Evolutionary conservation across 92 coral and sea anemone species (phyloP).

Genomic region (Palythoa heliodiscus): DNA sequence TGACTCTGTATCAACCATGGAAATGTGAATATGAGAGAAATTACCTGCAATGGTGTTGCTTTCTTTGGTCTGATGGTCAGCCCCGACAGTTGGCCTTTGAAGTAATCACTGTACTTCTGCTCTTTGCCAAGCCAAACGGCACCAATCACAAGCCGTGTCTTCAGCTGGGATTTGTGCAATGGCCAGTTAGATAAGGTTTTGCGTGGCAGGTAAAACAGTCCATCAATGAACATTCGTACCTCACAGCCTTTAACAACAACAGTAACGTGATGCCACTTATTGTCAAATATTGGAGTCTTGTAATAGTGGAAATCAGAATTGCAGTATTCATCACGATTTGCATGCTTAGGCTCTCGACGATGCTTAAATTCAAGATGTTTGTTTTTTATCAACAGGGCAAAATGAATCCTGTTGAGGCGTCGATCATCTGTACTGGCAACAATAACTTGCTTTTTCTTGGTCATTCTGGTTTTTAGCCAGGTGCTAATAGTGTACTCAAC

Average conservation of each 20-base stretch:
- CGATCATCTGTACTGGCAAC: conserved; percentile 77
- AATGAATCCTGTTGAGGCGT: conserved; percentile 85
- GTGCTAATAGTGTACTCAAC: conserved; percentile 83
- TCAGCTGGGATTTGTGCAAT: conserved; percentile 78
- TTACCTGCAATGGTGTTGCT: conserved; percentile 68
- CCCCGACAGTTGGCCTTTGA: conserved; percentile 85
- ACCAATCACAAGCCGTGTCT: conserved; percentile 70
- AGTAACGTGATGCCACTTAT: conserved; percentile 87
- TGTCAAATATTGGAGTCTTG: conserved; percentile 72
- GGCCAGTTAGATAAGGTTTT: conserved; percentile 72
- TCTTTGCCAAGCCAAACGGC: conserved; percentile 88
- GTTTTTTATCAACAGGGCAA: conserved; percentile 70
- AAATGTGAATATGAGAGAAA: neutral
- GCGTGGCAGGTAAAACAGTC: conserved; percentile 45
- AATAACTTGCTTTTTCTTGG: conserved; percentile 75
- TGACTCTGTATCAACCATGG: neutral
- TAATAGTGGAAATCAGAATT: conserved; percentile 76
- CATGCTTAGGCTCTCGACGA: conserved; percentile 78
- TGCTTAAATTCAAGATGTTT: conserved; percentile 75
- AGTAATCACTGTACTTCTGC: conserved; percentile 60
- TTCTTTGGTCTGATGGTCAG: conserved; percentile 75
- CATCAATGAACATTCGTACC: conserved; percentile 70
- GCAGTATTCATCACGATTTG: conserved; percentile 77
- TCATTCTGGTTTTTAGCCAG: conserved; percentile 71
- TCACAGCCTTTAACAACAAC: conserved; percentile 72